Conservation (phyloP, 2,113 vertebrate genomes). For the Opisthocomus hoazin region DNA sequence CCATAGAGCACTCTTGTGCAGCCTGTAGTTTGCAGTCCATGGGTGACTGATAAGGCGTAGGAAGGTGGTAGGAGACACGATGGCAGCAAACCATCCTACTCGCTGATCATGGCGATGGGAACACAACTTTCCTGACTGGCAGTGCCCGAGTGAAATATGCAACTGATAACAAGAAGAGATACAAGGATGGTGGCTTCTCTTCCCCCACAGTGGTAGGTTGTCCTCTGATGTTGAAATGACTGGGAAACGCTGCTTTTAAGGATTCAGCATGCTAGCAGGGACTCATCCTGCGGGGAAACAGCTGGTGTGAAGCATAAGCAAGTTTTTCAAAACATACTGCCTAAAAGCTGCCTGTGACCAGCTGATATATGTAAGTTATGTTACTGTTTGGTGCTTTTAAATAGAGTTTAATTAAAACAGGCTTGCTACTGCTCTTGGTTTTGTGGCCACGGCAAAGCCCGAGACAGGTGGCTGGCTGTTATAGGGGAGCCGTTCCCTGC, state of each 20-base stretch:
- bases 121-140: not conserved
- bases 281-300: not conserved
- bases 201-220: not conserved
- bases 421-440: not conserved
- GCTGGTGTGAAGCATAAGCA: not conserved
- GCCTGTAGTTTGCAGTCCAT: not conserved
- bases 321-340: not conserved
- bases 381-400: not conserved
- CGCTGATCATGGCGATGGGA: not conserved
- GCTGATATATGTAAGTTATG: fast-evolving
- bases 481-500: not conserved
- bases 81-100: not conserved
- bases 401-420: not conserved
- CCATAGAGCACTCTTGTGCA: not conserved
- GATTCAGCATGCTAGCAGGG: not conserved
- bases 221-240: not conserved
- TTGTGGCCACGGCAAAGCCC: not conserved
- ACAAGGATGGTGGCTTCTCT: not conserved
- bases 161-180: not conserved
- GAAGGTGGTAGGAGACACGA: not conserved
- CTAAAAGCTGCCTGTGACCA: not conserved
- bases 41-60: not conserved
- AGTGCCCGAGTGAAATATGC: not conserved
- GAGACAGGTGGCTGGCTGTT: not conserved
- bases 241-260: not conserved